Conservation (phyloP, 1,140 invertebrate genomes). For the Lycorma delicatula region DNA sequence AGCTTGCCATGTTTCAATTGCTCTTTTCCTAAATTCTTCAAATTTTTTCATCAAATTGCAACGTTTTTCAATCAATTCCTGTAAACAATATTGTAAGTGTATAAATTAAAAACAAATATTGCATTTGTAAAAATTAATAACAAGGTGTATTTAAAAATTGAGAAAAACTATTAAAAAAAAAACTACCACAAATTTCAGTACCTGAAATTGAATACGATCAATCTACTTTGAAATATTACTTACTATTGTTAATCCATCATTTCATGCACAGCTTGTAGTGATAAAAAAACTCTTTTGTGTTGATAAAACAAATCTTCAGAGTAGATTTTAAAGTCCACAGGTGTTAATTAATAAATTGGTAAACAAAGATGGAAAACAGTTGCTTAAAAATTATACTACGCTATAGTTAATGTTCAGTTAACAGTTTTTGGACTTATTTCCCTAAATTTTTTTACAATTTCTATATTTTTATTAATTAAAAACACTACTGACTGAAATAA, state of each 20-base stretch:
- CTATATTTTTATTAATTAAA: no score
- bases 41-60: constrained; percentile 82
- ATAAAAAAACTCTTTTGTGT: no score
- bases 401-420: no score
- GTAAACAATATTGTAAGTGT: constrained; percentile 1
- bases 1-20: constrained; percentile 61
- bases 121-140: neutral
- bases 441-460: no score
- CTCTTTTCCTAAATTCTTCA: constrained; percentile 66
- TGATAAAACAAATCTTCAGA: no score
- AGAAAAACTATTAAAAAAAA: neutral
- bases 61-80: constrained; percentile 91
- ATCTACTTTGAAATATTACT: neutral
- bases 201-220: neutral
- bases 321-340: no score
- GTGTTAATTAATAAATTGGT: no score
- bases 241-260: neutral
- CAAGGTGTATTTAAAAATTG: neutral
- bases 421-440: no score
- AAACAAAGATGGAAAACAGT: no score
- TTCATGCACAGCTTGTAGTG: no score
- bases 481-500: no score
- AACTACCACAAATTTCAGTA: neutral
- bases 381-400: no score
- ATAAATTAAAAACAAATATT: neutral